phyloP scores from a whole-genome alignment of 2,113 vertebrate genomes.

The Microtus oregoni region DNA sequence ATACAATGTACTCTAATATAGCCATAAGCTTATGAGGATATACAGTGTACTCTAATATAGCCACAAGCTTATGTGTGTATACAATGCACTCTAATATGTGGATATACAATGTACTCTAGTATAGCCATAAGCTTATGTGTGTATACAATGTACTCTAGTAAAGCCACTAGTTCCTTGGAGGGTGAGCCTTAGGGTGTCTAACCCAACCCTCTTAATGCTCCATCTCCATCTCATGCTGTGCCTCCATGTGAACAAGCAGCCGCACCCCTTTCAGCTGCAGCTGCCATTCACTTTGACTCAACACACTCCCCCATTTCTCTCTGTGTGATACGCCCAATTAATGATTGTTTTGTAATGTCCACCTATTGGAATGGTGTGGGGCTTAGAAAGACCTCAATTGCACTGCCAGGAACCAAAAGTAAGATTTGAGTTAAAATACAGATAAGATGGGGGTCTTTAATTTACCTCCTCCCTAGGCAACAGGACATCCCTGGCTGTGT shows the following conservation, averaged over 20 bases:
- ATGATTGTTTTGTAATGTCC: slow-evolving; percentile 76
- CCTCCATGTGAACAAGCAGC: neutral
- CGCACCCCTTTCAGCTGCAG: neutral
- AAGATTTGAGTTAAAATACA: slow-evolving; percentile 89
- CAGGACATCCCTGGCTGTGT: slow-evolving; percentile 81
- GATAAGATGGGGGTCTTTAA: slow-evolving; percentile 88
- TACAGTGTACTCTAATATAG: no score
- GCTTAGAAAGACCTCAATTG: slow-evolving; percentile 84
- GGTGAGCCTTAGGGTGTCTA: neutral
- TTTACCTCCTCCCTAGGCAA: slow-evolving; percentile 87
- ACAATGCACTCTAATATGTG: no score
- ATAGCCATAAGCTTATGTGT: no score
- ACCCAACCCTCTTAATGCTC: neutral
- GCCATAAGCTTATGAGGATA: no score
- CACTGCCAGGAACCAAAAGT: slow-evolving; percentile 84
- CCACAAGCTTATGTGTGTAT: no score
- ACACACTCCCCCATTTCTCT: rapidly evolving
- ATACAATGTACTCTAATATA: no score
- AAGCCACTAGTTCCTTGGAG: neutral
- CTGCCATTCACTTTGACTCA: neutral
- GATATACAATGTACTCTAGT: no score
- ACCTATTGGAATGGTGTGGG: slow-evolving; percentile 65
- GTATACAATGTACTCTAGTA: no score
- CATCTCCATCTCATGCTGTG: neutral
- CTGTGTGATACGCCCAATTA: slow-evolving; percentile 72